These are phyloP conservation scores for Pristionchus exspectatus DNA, from an alignment of 2,888 invertebrate genomes.

Conservation along the genomic window DNA sequence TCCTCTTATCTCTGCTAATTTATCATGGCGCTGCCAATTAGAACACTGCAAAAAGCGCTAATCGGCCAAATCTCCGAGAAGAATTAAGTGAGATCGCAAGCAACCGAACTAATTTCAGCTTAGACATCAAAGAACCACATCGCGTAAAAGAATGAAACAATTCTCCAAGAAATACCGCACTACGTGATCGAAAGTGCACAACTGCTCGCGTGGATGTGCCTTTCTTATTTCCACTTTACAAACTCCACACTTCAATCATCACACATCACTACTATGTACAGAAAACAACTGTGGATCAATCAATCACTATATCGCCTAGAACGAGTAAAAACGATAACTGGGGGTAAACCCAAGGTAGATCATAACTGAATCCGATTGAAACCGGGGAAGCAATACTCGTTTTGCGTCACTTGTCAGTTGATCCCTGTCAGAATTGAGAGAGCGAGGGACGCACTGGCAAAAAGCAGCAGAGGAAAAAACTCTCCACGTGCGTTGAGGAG, in stretches of 20 bases:
- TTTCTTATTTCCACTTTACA: neutral
- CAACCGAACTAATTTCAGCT: neutral
- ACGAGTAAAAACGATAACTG: neutral
- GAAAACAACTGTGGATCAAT: neutral
- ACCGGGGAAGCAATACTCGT: neutral
- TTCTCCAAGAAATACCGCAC: neutral
- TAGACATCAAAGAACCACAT: no score
- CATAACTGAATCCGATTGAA: neutral
- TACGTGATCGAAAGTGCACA: neutral
- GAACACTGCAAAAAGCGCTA: neutral
- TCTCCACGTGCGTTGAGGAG: conserved; percentile 26
- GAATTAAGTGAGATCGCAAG: neutral
- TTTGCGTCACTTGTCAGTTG: neutral
- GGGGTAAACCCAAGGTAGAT: neutral
- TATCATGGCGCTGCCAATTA: neutral
- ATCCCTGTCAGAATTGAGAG: neutral
- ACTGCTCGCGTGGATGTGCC: neutral
- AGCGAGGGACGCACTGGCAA: neutral
- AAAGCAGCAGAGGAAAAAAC: neutral
- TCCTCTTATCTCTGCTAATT: neutral
- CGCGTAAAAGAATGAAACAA: neutral
- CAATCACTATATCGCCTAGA: neutral
- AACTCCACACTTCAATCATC: neutral
- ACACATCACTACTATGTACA: neutral
- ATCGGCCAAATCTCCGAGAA: neutral